phyloP scores from a whole-genome alignment of 1,140 invertebrate genomes.

The Scaptomyza graminum region DNA sequence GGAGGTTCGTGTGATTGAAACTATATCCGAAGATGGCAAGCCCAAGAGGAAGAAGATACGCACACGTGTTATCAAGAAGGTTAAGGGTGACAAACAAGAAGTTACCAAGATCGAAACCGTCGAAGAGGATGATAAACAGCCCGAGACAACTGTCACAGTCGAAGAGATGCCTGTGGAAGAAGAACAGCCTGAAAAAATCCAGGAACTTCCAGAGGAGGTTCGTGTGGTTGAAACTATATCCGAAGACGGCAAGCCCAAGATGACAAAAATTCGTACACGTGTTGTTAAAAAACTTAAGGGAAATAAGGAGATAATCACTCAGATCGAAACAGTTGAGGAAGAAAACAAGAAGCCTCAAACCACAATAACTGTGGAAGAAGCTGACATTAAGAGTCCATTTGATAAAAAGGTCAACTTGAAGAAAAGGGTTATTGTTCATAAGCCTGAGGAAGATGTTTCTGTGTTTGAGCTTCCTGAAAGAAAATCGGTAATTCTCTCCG shows the following conservation, averaged over 20 bases:
- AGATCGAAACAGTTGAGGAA: constrained; percentile 84
- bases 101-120: constrained; percentile 80
- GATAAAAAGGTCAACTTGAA: constrained; percentile 56
- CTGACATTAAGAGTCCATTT: constrained; percentile 30
- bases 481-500: constrained; percentile 74
- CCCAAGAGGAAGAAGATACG: constrained; percentile 63
- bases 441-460: constrained; percentile 66
- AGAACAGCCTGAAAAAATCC: constrained; percentile 32
- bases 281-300: constrained; percentile 82
- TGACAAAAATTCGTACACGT: constrained; percentile 74
- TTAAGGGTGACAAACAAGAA: constrained; percentile 75
- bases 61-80: constrained; percentile 53
- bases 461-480: constrained; percentile 72
- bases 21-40: constrained; percentile 56
- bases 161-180: constrained; percentile 49
- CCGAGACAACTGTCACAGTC: constrained; percentile 46
- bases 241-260: constrained; percentile 48
- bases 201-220: constrained; percentile 65
- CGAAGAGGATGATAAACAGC: constrained; percentile 66
- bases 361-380: constrained; percentile 73
- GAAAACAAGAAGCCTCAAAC: constrained; percentile 82
- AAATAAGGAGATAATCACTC: constrained; percentile 80
- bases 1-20: constrained; percentile 61
- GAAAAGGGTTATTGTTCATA: constrained; percentile 57
- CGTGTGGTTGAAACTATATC: constrained; percentile 34